Evolutionary conservation across 2,888 invertebrate species (phyloP).

Genomic region (Odontomyia ornata): DNA sequence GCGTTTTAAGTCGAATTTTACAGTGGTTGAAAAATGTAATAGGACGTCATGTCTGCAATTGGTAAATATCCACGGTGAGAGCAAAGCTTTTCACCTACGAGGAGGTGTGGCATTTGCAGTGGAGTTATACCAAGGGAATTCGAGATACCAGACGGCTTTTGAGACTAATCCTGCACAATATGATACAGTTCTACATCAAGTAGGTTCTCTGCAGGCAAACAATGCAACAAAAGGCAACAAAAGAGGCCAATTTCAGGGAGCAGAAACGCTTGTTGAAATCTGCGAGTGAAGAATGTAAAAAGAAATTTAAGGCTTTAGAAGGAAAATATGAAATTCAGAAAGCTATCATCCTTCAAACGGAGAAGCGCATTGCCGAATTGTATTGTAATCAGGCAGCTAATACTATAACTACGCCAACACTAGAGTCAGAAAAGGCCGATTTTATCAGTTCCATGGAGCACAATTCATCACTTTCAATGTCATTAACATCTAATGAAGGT

Average conservation of each 20-base stretch:
- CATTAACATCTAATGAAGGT: conserved; percentile 70
- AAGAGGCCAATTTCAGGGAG: conserved; percentile 69
- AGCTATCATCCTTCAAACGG: conserved; percentile 68
- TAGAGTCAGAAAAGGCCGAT: conserved; percentile 65
- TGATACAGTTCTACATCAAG: conserved; percentile 68
- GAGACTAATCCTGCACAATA: conserved; percentile 68
- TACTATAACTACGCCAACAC: conserved; percentile 58
- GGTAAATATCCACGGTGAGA: no score
- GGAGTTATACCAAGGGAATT: conserved; percentile 66
- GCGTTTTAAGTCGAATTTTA: no score
- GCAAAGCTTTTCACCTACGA: no score
- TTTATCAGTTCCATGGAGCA: conserved; percentile 66
- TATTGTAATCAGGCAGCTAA: conserved; percentile 63
- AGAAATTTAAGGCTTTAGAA: no score
- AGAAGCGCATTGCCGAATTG: conserved; percentile 68
- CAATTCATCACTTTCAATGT: conserved; percentile 71
- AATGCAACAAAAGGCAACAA: conserved; percentile 67
- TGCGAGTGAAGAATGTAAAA: conserved; percentile 71
- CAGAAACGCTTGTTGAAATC: conserved; percentile 71
- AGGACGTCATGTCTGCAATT: no score
- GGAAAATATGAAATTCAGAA: no score
- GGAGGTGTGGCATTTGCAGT: conserved; percentile 63
- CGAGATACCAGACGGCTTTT: conserved; percentile 66
- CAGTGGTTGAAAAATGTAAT: no score
- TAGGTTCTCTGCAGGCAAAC: conserved; percentile 69